These are phyloP conservation scores for Pachydiplax longipennis DNA, from an alignment of 2,888 invertebrate species.

Conservation along the genomic window DNA sequence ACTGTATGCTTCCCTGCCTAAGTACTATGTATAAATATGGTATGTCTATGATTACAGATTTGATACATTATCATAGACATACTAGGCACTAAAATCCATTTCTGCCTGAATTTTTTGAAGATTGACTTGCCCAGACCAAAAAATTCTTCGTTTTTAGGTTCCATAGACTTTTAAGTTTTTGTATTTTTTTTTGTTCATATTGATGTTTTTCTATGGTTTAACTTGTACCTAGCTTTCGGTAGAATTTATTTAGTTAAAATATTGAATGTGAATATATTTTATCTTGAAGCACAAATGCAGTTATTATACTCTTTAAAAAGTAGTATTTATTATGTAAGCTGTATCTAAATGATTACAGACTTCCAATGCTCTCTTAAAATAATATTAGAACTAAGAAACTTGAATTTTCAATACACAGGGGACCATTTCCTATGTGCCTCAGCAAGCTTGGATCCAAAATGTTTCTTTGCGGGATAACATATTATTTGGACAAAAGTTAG, in stretches of 20 bases:
- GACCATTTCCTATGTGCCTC: slow-evolving; percentile 60
- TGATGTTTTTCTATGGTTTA: too few relatives aligned
- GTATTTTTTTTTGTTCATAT: too few relatives aligned
- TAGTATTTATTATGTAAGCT: background rate
- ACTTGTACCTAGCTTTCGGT: too few relatives aligned
- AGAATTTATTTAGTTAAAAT: too few relatives aligned
- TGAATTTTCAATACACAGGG: slow-evolving; percentile 54
- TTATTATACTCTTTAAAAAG: background rate
- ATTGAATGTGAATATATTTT: background rate
- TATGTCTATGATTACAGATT: background rate
- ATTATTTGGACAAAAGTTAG: slow-evolving; percentile 60
- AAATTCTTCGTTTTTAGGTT: background rate
- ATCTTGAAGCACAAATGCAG: background rate
- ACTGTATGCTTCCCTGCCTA: too few relatives aligned
- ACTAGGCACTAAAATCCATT: background rate
- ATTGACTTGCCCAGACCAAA: background rate
- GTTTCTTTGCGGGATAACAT: slow-evolving; percentile 65
- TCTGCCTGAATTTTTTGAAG: background rate
- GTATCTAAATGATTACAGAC: background rate
- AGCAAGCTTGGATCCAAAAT: slow-evolving; percentile 68
- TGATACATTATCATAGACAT: background rate
- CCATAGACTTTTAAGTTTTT: too few relatives aligned
- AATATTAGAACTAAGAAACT: background rate
- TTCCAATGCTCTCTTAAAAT: background rate
- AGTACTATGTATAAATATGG: too few relatives aligned